Evolutionary conservation across 2,797 vertebrate species (phyloP), one percentile per base, ranked within the genome.

Genomic region (Valencia hispanica): DNA sequence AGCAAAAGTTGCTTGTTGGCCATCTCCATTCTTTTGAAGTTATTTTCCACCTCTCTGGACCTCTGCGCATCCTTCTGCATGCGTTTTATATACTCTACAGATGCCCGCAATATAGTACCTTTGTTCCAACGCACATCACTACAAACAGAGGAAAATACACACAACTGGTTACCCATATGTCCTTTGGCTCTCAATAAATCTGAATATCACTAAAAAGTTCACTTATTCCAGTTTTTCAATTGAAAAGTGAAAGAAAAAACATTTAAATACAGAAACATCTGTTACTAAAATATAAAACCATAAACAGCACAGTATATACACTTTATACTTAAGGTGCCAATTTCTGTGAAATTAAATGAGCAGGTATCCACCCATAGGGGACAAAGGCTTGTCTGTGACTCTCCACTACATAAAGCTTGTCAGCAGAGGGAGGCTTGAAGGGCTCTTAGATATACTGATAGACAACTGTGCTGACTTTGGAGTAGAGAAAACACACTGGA

Each of bases 81-180:
- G 84, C 97, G 96, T 91, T 97, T 98, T 91, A 99, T 99, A 86
- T 99, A 99, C 0, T 99, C 98, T 5, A 99, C 98, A 0, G 98
- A 99, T 0, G 98, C 98, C 85, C 97, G 96, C 81, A 99, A 93
- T 86, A 99, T 99, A 18, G 98, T 99, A 81, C 98, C 98, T 92
- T 99, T 99, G 94, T 99, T 99, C 98, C 98, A 99, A 93, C 98
- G 98, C 72, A 98, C 97, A 0, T 99, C 98, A 86, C 98, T 99
- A 25, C 50, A 27, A 75, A 84, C 70, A 84, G 73, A 87, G 55
- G 36, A 73, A 69, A 65, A 18, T 45, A 82, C 1, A 88, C 32
- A 79, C 36, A 87, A 25, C 30, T 57, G 30, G 68, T 50, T 72
- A 53, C 45, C 32, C 15, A 10, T 27, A 20, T 55, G 8, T 18